phyloP scores from a whole-genome alignment of 1,140 invertebrate genomes.

The Nasonia giraulti region DNA sequence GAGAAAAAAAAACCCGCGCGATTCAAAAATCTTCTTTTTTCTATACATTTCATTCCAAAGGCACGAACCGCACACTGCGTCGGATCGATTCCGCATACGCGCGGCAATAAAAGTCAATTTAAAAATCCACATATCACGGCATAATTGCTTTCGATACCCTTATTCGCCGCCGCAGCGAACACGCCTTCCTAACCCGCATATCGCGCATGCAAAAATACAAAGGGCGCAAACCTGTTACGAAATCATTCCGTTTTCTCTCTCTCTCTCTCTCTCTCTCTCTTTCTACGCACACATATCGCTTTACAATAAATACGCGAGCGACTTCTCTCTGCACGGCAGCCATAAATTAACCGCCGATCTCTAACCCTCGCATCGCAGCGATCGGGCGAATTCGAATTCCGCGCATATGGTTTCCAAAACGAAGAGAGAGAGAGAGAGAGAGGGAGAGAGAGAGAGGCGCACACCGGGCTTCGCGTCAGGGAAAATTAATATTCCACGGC shows the following conservation, averaged over 20 bases:
- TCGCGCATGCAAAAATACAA: constrained; percentile 6
- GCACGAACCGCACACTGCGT: not conserved
- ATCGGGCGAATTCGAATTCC: constrained; percentile 34
- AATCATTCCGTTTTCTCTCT: not conserved
- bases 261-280: not conserved
- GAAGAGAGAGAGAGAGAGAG: not conserved
- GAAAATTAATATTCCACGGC: constrained; percentile 31
- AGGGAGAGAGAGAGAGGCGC: too few relatives aligned
- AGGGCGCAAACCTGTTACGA: constrained; percentile 9
- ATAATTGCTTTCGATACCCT: not conserved
- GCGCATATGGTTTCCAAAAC: not conserved
- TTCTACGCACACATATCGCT: not conserved
- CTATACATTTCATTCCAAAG: too few relatives aligned
- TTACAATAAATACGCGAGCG: not conserved
- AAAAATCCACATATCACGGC: constrained; percentile 2
- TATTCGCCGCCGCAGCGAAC: not conserved
- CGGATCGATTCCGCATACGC: constrained; percentile 27
- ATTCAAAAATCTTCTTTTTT: too few relatives aligned
- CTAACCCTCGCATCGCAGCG: not conserved
- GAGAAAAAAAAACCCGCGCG: too few relatives aligned
- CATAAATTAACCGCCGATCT: not conserved
- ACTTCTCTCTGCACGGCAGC: not conserved
- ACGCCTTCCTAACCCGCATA: not conserved
- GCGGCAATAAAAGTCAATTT: not conserved
- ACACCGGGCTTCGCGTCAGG: not conserved